Percentiles rank a stretch among this genome's conserved stretches.
phyloP scores from a whole-genome alignment of 2,113 vertebrate genomes.

The Puffinus mauretanicus region DNA sequence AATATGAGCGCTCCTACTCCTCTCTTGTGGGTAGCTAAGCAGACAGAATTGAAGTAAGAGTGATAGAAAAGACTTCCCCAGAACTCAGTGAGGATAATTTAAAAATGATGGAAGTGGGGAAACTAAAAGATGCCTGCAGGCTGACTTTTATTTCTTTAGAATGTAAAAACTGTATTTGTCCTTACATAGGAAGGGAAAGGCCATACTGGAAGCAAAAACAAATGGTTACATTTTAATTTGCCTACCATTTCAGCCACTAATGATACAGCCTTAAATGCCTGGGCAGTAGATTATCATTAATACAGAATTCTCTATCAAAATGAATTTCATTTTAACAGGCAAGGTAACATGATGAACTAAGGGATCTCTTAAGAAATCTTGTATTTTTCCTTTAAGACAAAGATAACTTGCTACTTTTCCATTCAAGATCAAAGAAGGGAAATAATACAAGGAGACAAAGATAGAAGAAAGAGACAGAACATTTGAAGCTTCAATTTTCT shows the following conservation, averaged over 20 bases:
- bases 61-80: neutral
- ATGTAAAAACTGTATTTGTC: neutral
- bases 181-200: neutral
- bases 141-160: neutral
- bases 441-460: constrained; percentile 3
- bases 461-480: neutral
- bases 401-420: constrained; percentile 7
- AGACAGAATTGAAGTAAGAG: neutral
- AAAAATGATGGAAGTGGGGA: neutral
- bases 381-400: constrained; percentile 15
- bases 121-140: neutral
- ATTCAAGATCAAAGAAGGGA: constrained; percentile 27
- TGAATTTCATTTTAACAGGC: neutral
- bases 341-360: neutral
- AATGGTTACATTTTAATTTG: neutral
- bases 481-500: constrained; percentile 34
- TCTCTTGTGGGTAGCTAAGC: constrained; percentile 12
- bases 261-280: neutral
- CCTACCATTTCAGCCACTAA: neutral
- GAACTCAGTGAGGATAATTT: neutral
- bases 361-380: constrained; percentile 9
- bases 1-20: neutral
- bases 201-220: neutral
- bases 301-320: neutral
- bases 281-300: neutral